Base-by-base conservation (phyloP, 1,140 invertebrate species). In the Drosophila rufa region DNA sequence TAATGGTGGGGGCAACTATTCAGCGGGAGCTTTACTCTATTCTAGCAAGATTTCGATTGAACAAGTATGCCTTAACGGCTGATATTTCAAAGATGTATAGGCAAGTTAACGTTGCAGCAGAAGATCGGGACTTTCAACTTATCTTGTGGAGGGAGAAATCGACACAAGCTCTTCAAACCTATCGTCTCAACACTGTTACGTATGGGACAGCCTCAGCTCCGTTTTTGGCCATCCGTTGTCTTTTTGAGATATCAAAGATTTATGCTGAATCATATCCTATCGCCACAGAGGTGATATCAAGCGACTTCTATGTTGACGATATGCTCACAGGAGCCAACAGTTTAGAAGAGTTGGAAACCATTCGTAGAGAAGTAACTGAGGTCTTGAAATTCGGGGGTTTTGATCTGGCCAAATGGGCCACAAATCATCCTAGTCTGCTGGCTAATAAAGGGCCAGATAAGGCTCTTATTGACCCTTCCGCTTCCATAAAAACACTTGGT, bases 241-340 rank as follows among this genome's bases (percentile, higher is more conserved):
- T n/a, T 50, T 40, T 62, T 30, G 36, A 50, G 15, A 36, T 62
- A 17, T 11, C 33, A 40, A 48, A 50, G 11, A 51, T 40, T 5
- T 51, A 61, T 17, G 17, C 45, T 36, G 15, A 48, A 14, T 48
- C 30, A 17, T 7, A 45, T 45, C 43, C 43, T 17, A 17, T 36
- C 6, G 14, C 43, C 36, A 22, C 4, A 19, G 19, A 33, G n/a
- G 30, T 47, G 2, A 47, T 47, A 4, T 46, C 22, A 14, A 59
- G 40, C 11, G 27, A 27, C 17, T 60, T 47, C 9, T 60, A 47
- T 19, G 27, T 47, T 1, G 43, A 46, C 2, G n/a, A 60, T 46
- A 36, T 59, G 56, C 56, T 58, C 25, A 58, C 55, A 46, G 42
- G 17, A 43, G 42, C 42, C 2, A 43, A 45, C 17, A 45, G 25